Conservation (phyloP, 2,888 invertebrate species). For the Caenorhabditis panamensis region DNA sequence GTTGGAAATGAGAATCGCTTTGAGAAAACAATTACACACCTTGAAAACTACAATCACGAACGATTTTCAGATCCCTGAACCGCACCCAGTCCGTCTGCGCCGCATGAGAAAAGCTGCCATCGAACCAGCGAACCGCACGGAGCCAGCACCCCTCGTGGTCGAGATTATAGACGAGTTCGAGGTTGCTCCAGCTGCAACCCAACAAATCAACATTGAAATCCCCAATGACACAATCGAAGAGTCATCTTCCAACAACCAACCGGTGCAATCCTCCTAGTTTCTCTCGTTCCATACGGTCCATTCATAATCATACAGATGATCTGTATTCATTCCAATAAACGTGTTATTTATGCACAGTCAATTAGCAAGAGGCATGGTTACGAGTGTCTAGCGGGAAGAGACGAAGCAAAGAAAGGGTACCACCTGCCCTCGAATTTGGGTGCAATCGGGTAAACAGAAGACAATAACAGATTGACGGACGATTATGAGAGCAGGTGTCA, state of each 20-base stretch:
- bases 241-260: neutral
- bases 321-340: neutral
- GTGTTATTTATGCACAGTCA: conserved; percentile 6
- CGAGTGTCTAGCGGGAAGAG: conserved; percentile 1
- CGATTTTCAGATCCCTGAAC: neutral
- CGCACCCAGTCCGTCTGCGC: conserved; percentile 15
- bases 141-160: conserved; percentile 2
- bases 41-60: neutral
- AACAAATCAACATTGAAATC: no score
- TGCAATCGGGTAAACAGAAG: conserved; percentile 9
- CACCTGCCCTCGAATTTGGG: conserved; percentile 15
- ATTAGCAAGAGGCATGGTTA: conserved; percentile 12
- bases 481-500: conserved; percentile 20
- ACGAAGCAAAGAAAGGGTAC: neutral
- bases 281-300: neutral
- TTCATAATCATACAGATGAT: neutral
- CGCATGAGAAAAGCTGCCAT: neutral
- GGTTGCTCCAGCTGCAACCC: neutral
- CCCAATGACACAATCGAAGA: neutral
- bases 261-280: neutral
- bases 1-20: neutral
- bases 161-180: conserved; percentile 14
- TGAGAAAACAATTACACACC: neutral
- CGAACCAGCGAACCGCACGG: neutral
- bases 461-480: conserved; percentile 31